These are phyloP conservation scores for Phocoena phocoena DNA, from an alignment of 2,113 vertebrate species.

Conservation along the genomic window DNA sequence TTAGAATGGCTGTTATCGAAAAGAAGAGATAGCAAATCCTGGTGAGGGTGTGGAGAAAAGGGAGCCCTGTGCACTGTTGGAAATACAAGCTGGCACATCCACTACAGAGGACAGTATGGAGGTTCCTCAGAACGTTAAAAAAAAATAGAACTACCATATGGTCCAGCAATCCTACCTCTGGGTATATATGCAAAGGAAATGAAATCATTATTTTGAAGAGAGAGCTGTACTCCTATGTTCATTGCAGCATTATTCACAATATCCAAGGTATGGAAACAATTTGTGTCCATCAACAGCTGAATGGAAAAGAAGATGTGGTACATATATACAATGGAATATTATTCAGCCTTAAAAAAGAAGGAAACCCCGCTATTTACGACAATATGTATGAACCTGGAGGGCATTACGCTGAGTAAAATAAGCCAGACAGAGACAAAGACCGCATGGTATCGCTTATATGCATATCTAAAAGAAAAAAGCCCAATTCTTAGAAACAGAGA, in stretches of 20 bases:
- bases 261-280: neutral
- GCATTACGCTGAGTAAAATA: neutral
- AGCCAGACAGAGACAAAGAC: neutral
- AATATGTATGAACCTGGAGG: neutral
- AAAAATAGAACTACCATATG: neutral
- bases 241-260: neutral
- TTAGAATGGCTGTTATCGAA: neutral
- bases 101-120: neutral
- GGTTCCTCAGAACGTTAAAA: neutral
- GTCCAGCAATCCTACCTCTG: neutral
- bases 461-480: neutral
- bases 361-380: neutral
- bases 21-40: neutral
- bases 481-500: neutral
- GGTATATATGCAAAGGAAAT: neutral
- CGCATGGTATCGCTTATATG: neutral
- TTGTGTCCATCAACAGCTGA: neutral
- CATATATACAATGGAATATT: neutral
- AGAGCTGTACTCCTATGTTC: neutral
- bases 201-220: neutral
- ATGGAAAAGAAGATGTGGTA: neutral
- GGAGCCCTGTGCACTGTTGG: neutral
- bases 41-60: neutral
- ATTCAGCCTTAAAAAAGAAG: neutral
- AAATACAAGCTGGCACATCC: neutral